These are phyloP conservation scores for Hephaestus fuliginosus DNA, from an alignment of 2,797 vertebrate genomes.

Conservation along the genomic window DNA sequence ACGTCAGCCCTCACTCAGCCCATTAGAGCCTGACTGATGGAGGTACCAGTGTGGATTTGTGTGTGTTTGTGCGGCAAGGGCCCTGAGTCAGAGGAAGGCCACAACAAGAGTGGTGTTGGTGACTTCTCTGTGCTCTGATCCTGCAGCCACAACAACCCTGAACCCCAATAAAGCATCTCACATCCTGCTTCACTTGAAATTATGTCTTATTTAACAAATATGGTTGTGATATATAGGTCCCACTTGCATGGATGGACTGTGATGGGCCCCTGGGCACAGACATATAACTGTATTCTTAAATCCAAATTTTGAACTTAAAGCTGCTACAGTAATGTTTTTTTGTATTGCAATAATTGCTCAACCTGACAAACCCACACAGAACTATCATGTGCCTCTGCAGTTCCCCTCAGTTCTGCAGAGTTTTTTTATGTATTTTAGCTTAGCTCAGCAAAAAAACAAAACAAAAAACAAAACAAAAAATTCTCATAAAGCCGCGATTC, in stretches of 20 bases:
- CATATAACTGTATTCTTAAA: too few species aligned
- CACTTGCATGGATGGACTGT: neutral
- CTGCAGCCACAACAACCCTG: conserved; percentile 42
- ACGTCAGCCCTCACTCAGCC: conserved; percentile 58
- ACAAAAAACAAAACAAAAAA: too few species aligned
- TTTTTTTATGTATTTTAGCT: too few species aligned
- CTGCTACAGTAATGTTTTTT: neutral
- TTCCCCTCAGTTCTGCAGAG: neutral
- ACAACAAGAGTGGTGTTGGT: conserved; percentile 10
- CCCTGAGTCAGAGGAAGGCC: conserved; percentile 27
- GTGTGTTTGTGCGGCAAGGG: conserved; percentile 50
- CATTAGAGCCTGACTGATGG: conserved; percentile 32
- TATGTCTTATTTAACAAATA: conserved; percentile 40
- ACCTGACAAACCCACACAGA: neutral
- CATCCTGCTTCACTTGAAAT: conserved; percentile 39
- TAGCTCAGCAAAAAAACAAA: too few species aligned
- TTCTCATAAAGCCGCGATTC: too few species aligned
- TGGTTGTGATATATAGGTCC: neutral
- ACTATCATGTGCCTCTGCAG: neutral
- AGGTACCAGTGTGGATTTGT: conserved; percentile 32
- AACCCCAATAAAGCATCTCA: conserved; percentile 71
- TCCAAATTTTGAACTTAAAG: neutral
- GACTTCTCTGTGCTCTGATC: conserved; percentile 37
- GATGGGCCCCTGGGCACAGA: neutral
- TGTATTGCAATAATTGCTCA: neutral